These are phyloP conservation scores for Phaedon cochleariae DNA, from an alignment of 2,888 invertebrate genomes.

Conservation along the genomic window DNA sequence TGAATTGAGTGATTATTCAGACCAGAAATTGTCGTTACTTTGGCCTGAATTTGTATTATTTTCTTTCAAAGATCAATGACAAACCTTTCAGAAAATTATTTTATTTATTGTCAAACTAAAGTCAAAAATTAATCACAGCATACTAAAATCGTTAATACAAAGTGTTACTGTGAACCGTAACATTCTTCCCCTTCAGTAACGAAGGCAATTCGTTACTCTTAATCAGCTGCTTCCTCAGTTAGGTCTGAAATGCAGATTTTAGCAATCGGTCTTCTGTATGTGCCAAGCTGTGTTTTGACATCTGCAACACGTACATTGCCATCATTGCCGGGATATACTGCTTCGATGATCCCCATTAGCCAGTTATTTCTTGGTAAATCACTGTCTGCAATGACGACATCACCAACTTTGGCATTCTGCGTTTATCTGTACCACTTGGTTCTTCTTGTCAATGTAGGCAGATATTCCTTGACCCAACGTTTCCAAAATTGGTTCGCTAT, in stretches of 20 bases:
- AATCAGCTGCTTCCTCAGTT: background rate
- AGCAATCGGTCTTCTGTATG: background rate
- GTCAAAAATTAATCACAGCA: too few relatives aligned
- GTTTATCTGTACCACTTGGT: background rate
- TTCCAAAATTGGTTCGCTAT: conserved; percentile 3
- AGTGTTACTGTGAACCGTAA: background rate
- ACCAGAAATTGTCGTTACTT: background rate
- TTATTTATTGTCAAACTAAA: too few relatives aligned
- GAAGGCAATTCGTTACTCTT: background rate
- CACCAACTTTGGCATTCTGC: background rate
- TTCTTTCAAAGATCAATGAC: too few relatives aligned
- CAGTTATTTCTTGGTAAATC: background rate
- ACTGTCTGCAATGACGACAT: conserved; percentile 1
- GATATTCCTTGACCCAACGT: too few relatives aligned
- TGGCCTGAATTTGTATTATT: background rate
- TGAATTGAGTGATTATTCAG: too few relatives aligned
- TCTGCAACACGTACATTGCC: background rate
- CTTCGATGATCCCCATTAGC: background rate
- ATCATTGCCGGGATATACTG: background rate
- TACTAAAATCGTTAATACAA: too few relatives aligned
- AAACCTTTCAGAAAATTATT: too few relatives aligned
- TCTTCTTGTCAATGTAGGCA: conserved; percentile 12
- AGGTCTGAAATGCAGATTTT: background rate
- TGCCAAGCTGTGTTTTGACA: background rate
- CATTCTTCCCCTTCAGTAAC: background rate